Conservation (phyloP, 1,140 invertebrate species). For the Atta texana region DNA sequence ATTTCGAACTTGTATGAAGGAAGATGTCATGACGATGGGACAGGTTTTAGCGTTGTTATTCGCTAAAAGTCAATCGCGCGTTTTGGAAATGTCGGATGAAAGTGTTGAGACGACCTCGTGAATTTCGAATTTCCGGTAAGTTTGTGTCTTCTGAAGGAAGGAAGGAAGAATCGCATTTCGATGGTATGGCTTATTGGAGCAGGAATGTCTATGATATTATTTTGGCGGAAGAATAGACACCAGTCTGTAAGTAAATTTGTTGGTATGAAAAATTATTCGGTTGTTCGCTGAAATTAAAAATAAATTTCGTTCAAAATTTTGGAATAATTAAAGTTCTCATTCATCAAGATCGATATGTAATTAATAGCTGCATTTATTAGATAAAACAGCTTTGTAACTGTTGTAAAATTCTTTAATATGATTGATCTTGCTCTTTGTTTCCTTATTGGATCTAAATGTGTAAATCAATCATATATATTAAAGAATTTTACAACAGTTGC, state of each 20-base stretch:
- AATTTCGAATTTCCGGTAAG: background rate
- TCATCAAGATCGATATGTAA: background rate
- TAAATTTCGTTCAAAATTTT: background rate
- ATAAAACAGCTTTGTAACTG: too few relatives aligned
- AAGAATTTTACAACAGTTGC: too few relatives aligned
- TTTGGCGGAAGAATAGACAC: background rate
- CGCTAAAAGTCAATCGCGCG: background rate
- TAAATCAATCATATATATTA: too few relatives aligned
- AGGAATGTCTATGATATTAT: background rate
- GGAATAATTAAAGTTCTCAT: background rate
- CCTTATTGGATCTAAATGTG: too few relatives aligned
- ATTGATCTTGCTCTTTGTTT: too few relatives aligned
- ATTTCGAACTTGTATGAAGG: background rate
- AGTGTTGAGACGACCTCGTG: background rate
- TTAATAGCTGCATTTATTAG: background rate
- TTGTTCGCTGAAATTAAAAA: background rate
- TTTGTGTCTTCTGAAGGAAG: background rate
- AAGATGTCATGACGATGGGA: background rate
- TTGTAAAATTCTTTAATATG: too few relatives aligned
- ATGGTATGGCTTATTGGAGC: background rate
- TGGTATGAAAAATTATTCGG: background rate
- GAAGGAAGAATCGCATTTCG: background rate
- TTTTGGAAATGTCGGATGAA: constrained; percentile 13
- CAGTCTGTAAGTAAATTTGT: background rate
- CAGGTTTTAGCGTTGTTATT: background rate